Base-by-base conservation (phyloP, 2,797 vertebrate genomes). In the Rhinatrema bivittatum region DNA sequence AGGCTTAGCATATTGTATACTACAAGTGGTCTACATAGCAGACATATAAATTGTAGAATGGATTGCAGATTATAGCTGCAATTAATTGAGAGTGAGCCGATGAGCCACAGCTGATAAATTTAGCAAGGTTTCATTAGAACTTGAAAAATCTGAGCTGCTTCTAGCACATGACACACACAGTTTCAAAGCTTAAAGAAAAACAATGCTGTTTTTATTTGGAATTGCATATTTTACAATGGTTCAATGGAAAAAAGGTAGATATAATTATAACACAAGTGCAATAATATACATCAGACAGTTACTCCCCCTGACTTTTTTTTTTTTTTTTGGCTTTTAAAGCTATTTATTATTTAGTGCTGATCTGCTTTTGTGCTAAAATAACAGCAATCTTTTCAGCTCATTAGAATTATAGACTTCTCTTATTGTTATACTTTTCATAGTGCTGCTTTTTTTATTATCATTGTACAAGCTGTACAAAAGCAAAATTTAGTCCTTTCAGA, bases 401-500 rank as follows among this genome's bases (percentile, higher is more conserved):
- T 72, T 74, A 72, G 59, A 71, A 71, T 71, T 67, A 76, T 63
- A 70, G 58, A 67, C 62, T 74, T 62, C 45, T 49, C 52, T 65
- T 70, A 72, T 74, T 72, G 65, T 76, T 66, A 50, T 25, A 33
- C 41, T 42, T 62, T 52, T 65, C 50, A 39, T 49, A 21, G 43
- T 47, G 56, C 62, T 72, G 61, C 59, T 56, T 72, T 74, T n/a
- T 72, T 66, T 77, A 68, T 70, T 73, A 65, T 37, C 50, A 62
- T 72, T 68, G 39, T 67, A 56, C 46, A 46, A 10, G 43, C 46
- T 29, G 18, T 48, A 81, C 66, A 74, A 74, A 76, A 65, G 51
- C 66, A 70, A 69, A 70, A 77, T 81, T 70, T 69, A 56, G 56
- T 68, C 61, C 42, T 74, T 78, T 75, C 59, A 72, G 53, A 45